These are phyloP conservation scores for Petrocephalus microphthalmus DNA, from an alignment of 2,113 vertebrate genomes.

Conservation along the genomic window DNA sequence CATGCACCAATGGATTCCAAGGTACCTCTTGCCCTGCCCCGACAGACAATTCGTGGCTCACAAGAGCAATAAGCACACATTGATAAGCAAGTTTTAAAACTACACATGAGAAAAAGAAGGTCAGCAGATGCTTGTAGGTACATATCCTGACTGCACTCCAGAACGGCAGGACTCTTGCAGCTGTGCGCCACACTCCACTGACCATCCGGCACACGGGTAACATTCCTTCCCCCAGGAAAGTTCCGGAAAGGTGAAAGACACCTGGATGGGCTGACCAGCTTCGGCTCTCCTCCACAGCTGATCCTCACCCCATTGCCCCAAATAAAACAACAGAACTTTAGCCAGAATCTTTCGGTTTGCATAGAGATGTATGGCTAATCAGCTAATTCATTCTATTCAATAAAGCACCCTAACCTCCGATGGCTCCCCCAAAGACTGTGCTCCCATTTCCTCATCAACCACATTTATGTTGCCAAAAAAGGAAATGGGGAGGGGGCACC, in stretches of 20 bases:
- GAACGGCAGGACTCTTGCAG: not conserved
- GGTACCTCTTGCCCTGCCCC: not conserved
- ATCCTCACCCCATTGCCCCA: too few relatives aligned
- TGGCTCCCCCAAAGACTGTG: constrained; percentile 31
- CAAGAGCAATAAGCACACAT: not conserved
- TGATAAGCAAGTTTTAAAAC: too few relatives aligned
- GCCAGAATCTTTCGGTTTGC: constrained; percentile 46
- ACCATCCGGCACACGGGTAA: not conserved
- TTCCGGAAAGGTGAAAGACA: not conserved
- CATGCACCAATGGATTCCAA: not conserved
- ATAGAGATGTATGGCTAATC: constrained; percentile 50
- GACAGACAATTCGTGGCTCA: not conserved
- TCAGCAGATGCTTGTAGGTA: not conserved
- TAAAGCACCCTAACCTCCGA: constrained; percentile 34
- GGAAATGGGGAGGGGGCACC: not conserved
- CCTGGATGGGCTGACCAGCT: too few relatives aligned
- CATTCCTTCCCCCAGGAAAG: not conserved
- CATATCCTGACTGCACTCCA: not conserved
- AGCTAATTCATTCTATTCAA: constrained; percentile 48
- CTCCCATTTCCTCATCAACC: constrained; percentile 31
- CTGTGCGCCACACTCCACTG: not conserved
- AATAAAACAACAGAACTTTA: constrained; percentile 36
- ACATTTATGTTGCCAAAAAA: constrained; percentile 4
- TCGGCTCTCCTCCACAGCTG: not conserved
- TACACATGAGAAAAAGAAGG: not conserved